Conservation (phyloP, 2,888 invertebrate genomes). For the Eilema sororculum region DNA sequence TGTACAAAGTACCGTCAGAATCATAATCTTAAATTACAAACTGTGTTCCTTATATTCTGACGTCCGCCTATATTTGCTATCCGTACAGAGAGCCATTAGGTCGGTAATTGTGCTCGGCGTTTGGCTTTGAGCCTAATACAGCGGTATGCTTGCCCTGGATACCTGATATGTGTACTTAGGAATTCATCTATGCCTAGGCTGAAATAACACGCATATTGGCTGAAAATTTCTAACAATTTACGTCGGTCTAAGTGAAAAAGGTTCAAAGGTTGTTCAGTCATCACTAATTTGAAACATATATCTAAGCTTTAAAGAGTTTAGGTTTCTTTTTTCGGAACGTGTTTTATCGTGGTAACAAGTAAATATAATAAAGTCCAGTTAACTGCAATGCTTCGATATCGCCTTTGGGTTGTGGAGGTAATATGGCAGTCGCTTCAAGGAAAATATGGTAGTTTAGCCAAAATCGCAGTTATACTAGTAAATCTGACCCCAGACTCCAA, state of each 20-base stretch:
- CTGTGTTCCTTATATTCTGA: slow-evolving; percentile 33
- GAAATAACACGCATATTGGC: slow-evolving; percentile 20
- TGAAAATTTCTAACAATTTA: slow-evolving; percentile 27
- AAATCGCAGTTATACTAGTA: no score
- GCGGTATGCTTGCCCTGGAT: slow-evolving; percentile 41
- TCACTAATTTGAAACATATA: not conserved
- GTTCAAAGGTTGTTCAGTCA: slow-evolving; percentile 13
- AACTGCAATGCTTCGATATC: no score
- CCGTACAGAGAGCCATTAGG: slow-evolving; percentile 56
- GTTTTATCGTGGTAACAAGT: not conserved
- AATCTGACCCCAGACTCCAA: no score
- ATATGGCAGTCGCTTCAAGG: no score
- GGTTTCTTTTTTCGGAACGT: not conserved
- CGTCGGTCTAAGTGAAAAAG: slow-evolving; percentile 30
- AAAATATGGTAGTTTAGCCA: no score
- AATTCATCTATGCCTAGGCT: slow-evolving; percentile 25
- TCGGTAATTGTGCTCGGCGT: slow-evolving; percentile 60
- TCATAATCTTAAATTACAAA: slow-evolving; percentile 25
- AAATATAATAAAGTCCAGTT: no score
- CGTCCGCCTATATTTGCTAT: slow-evolving; percentile 44
- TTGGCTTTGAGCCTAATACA: slow-evolving; percentile 70
- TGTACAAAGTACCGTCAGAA: slow-evolving; percentile 8
- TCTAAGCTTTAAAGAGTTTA: not conserved
- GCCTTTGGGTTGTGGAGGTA: no score
- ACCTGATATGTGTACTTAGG: slow-evolving; percentile 40